Base-by-base conservation (phyloP, 2,888 invertebrate genomes). In the Eristalis intricaria region DNA sequence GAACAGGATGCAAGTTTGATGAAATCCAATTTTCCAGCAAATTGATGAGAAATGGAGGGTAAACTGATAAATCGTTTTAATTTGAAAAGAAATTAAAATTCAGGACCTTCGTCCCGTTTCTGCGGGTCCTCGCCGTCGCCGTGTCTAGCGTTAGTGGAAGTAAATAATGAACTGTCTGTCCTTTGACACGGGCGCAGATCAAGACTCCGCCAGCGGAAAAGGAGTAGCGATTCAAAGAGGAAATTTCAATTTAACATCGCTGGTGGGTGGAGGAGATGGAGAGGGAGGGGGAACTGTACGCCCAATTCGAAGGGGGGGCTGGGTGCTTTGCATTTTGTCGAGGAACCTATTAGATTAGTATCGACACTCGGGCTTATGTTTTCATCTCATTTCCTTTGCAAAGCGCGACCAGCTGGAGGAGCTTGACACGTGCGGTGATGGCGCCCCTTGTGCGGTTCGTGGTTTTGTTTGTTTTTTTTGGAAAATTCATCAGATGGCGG, bases 11-110 rank as follows among this genome's bases (percentile, higher is more conserved):
- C 73, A 64, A 82, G 78, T 86, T 86, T 83, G 86, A 86, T 75
- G 26, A 66, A 86, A 86, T 86, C 86, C 83, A 86, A 86, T 86
- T 79, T 86, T 86, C 82, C 86, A 75, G 69, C 83, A 83, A 86
- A 86, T 86, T 86, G 86, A 86, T 75, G 78, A 86, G 83, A 86
- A 83, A 86, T 75, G 83, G 83, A 86, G 86, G 75, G 86, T 70
- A 83, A 81, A 77, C 81, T 85, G 86, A 86, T 86, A 83, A 86
- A 86, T 86, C 83, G 83, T 78, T 86, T 86, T 83, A 79, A 86
- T 86, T 86, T 75, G 75, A 86, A 86, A 86, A 86, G 35, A 70
- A 86, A 86, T 86, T 83, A 78, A 86, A 86, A 83, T 83, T 83
- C 86, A 60, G 60, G 26, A 60, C 60, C 60, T 60, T 19, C 50